Base-by-base conservation (phyloP, 2,797 vertebrate species). In the Trichosurus vulpecula region DNA sequence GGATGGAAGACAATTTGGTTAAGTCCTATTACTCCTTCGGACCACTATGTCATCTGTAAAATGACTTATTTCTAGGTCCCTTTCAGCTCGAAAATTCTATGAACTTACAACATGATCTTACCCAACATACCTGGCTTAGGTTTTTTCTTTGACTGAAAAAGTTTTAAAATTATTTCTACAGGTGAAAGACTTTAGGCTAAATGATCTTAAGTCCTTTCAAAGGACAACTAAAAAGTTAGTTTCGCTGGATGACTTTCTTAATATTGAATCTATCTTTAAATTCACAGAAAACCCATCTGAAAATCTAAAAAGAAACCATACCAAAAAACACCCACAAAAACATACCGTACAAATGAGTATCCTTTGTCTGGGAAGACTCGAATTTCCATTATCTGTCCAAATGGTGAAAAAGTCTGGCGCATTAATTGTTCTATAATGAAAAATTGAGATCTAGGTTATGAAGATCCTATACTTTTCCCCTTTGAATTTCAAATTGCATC, bases 321-420 rank as follows among this genome's bases (percentile, higher is more conserved):
- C 31, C 58, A 12, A 27, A 27, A 27, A 55, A 6, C 25, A 11
- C 81, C 94, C 98, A 47, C 3, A 66, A 93, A 95, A 91, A 94
- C 97, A 1, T 99, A 99, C 99, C 99, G 99, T 98, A 99, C 99
- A 95, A 99, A 99, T 90, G 99, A 99, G 98, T 99, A 99, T 90
- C 99, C 99, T 99, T 99, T 99, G 98, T 99, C 99, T 0, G 99
- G 99, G 98, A 99, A 99, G 97, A 99, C 99, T 97, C 99, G 98
- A 97, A 99, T 99, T 98, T 99, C 99, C 99, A 99, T 99, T 98
- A 99, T 99, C 98, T 99, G 99, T 96, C 99, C 99, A 92, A 99
- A 99, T 12, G 99, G 99, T 53, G 99, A 99, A 98, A 99, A 99
- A 90, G 99, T 99, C 99, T 99, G 99, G 98, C 99, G 99, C 99